Percentiles rank a stretch among this genome's conserved stretches.
Conservation (phyloP, 2,888 invertebrate species). For the Rhamnusium bicolor region DNA sequence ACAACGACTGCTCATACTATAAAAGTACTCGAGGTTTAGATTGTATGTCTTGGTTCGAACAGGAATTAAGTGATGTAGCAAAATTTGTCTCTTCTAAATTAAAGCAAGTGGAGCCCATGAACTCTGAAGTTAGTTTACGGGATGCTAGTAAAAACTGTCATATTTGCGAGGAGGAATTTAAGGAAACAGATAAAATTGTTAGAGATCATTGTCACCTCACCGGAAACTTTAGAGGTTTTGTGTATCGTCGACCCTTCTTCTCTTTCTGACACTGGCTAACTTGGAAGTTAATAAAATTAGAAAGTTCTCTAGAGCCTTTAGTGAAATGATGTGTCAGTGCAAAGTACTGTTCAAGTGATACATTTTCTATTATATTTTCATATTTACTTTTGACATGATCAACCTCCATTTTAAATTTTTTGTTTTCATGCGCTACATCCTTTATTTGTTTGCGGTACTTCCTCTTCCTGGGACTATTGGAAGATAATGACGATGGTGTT, state of each 20-base stretch:
- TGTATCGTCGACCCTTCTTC: conserved; percentile 1
- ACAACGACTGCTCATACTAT: no score
- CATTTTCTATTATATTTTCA: neutral
- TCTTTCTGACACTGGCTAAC: neutral
- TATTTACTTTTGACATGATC: neutral
- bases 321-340: conserved; percentile 3
- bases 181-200: no score
- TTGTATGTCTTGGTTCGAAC: no score
- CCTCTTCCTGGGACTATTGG: conserved; percentile 20
- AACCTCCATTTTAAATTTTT: conserved; percentile 9
- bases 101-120: no score
- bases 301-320: conserved; percentile 1
- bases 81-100: no score
- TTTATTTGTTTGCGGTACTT: conserved; percentile 13
- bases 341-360: conserved; percentile 1
- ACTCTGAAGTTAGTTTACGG: no score
- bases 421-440: conserved; percentile 6
- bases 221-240: no score
- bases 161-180: no score
- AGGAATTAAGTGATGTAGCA: no score
- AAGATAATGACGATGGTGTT: conserved; percentile 25
- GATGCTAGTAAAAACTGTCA: no score
- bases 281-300: conserved; percentile 1
- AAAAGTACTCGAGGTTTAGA: no score
- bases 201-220: no score